A percentile compares a stretch with the other conserved stretches of the same genome.
phyloP scores from a whole-genome alignment of 2,888 invertebrate genomes.

The Cataglyphis altisquamis region DNA sequence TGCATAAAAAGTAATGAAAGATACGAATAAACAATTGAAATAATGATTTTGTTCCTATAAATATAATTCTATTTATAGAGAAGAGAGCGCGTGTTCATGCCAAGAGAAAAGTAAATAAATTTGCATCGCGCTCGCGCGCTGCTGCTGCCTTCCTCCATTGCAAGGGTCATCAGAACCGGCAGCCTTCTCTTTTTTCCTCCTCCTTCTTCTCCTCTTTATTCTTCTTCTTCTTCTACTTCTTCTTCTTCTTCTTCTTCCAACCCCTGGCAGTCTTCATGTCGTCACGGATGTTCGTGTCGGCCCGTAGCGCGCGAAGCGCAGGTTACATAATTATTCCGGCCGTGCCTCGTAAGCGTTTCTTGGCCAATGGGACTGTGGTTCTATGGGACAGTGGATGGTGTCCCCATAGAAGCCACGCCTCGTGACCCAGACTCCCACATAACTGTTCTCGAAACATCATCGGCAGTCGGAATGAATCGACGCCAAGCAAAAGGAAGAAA shows the following conservation, averaged over 20 bases:
- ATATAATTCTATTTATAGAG: constrained; percentile 11
- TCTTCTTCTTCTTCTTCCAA: constrained; percentile 66
- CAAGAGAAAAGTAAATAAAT: constrained; percentile 40
- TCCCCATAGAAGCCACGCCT: constrained; percentile 85
- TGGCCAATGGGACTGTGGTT: constrained; percentile 86
- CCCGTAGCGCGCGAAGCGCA: constrained; percentile 71
- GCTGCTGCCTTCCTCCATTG: constrained; percentile 34
- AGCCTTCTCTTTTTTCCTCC: constrained; percentile 27
- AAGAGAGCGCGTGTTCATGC: not conserved
- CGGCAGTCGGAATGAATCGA: constrained; percentile 80
- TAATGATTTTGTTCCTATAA: not conserved
- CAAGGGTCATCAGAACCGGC: constrained; percentile 45
- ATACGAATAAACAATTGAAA: not conserved
- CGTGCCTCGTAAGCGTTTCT: constrained; percentile 83
- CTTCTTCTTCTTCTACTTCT: constrained; percentile 56
- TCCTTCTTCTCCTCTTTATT: constrained; percentile 25
- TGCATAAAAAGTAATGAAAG: not conserved
- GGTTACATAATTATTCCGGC: constrained; percentile 85
- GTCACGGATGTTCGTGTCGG: constrained; percentile 66
- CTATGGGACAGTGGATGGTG: constrained; percentile 84
- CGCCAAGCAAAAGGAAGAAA: constrained; percentile 70
- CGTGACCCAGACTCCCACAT: constrained; percentile 86
- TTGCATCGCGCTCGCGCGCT: constrained; percentile 9
- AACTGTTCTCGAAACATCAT: constrained; percentile 85
- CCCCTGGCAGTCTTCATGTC: constrained; percentile 63